Base-by-base conservation (phyloP, 2,888 invertebrate species). In the Craniophora ligustri region DNA sequence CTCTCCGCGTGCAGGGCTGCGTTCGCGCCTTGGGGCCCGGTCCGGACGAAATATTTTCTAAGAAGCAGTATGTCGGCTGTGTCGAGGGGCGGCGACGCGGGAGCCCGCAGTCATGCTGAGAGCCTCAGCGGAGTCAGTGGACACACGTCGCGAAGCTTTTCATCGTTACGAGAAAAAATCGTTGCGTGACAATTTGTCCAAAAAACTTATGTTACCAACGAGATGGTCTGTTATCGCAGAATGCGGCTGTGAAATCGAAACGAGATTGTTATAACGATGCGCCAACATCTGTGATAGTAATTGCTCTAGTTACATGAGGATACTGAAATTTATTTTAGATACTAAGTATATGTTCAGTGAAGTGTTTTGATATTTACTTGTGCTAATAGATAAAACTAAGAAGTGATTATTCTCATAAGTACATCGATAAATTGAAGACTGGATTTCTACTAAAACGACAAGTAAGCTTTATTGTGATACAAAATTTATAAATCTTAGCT, bases 41-140 rank as follows among this genome's bases (percentile, higher is more conserved):
- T 77, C 72, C 79, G 78, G 68, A 84, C 84, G 79, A 84, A 85
- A 86, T 85, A 86, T 87, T 88, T 89, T 85, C 84, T 86, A 88
- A 89, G 91, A 87, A 91, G 88, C 88, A 89, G 90, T 88, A 91
- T 90, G 91, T 89, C 91, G 88, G 89, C 81, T 83, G 84, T 80
- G 70, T 75, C 85, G 85, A 90, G 91, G 92, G 92, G 91, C 90
- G 91, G 84, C 92, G 87, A 85, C 89, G 91, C 91, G 91, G 92
- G 92, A 89, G 90, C 89, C 84, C 87, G 90, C 92, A 93, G 93
- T 93, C 93, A 92, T 93, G 93, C 93, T 93, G 93, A 88, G 93
- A 87, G 73, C 80, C 89, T 92, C 92, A 87, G 91, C 91, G 86
- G 86, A 89, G 88, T 78, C 86, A 88, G 87, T 86, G 92, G 91